Evolutionary conservation across 2,797 vertebrate species (phyloP).

Genomic region (Cossypha niveicapilla): DNA sequence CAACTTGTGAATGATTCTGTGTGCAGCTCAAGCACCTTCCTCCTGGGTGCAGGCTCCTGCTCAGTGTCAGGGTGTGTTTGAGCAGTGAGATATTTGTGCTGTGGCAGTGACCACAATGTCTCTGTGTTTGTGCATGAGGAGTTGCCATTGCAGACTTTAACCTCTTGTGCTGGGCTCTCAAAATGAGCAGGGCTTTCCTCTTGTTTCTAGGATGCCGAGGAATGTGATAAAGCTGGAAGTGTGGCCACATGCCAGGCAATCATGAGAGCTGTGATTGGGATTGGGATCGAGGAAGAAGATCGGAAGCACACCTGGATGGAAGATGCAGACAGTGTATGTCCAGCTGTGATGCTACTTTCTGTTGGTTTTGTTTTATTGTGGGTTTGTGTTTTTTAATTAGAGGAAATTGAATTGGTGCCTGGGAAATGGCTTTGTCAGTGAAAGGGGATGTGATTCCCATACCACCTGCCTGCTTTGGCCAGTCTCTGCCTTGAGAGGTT

Average conservation of each 20-base stretch:
- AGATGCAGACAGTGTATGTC: slow-evolving; percentile 91
- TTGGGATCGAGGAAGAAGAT: slow-evolving; percentile 96
- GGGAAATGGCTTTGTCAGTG: neutral
- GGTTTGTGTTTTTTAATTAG: neutral
- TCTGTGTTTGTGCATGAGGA: neutral
- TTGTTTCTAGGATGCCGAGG: slow-evolving; percentile 88
- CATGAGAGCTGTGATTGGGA: slow-evolving; percentile 94
- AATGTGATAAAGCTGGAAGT: slow-evolving; percentile 96
- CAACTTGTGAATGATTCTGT: neutral
- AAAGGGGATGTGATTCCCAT: neutral
- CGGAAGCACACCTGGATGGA: slow-evolving; percentile 99
- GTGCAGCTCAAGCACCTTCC: neutral
- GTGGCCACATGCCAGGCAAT: slow-evolving; percentile 96
- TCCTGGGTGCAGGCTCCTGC: neutral
- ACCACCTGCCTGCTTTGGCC: neutral
- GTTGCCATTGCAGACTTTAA: neutral
- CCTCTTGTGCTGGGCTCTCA: neutral
- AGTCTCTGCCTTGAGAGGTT: neutral
- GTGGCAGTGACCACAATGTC: neutral
- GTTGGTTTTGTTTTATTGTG: neutral
- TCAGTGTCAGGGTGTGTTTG: neutral
- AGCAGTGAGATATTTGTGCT: neutral
- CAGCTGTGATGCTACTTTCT: neutral
- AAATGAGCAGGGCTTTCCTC: neutral
- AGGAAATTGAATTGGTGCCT: neutral